Conservation (phyloP, 2,113 vertebrate genomes). For the Sorex fumeus region DNA sequence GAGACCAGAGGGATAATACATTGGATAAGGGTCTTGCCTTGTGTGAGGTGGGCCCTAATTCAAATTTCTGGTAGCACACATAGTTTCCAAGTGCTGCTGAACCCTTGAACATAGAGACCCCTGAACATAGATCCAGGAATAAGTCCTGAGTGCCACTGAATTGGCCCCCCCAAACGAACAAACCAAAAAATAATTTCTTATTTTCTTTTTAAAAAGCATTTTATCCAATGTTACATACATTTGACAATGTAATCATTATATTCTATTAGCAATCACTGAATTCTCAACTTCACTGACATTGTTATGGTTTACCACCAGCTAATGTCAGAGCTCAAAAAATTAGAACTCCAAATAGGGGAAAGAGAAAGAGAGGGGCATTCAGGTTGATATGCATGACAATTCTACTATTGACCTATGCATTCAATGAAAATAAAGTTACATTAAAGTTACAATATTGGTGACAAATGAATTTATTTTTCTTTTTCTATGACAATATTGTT, state of each 20-base stretch:
- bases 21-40: too few relatives aligned
- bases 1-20: too few relatives aligned
- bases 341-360: not conserved
- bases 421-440: constrained; percentile 8
- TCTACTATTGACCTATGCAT: not conserved
- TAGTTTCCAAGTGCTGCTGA: too few relatives aligned
- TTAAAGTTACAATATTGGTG: not conserved
- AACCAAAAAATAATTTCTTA: not conserved
- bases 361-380: not conserved
- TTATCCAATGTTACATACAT: not conserved
- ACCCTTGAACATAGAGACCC: too few relatives aligned
- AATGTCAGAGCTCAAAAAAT: constrained; percentile 12
- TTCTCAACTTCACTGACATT: not conserved
- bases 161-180: too few relatives aligned
- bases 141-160: too few relatives aligned
- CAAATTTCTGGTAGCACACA: too few relatives aligned
- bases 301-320: not conserved
- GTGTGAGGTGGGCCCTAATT: too few relatives aligned
- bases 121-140: too few relatives aligned
- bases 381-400: not conserved
- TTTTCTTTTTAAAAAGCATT: not conserved
- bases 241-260: not conserved
- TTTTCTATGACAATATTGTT: constrained; percentile 21
- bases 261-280: not conserved
- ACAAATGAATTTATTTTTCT: not conserved